Percentiles rank a stretch among this genome's conserved stretches.
phyloP scores from a whole-genome alignment of 2,113 vertebrate species.

The Actenoides hombroni region DNA sequence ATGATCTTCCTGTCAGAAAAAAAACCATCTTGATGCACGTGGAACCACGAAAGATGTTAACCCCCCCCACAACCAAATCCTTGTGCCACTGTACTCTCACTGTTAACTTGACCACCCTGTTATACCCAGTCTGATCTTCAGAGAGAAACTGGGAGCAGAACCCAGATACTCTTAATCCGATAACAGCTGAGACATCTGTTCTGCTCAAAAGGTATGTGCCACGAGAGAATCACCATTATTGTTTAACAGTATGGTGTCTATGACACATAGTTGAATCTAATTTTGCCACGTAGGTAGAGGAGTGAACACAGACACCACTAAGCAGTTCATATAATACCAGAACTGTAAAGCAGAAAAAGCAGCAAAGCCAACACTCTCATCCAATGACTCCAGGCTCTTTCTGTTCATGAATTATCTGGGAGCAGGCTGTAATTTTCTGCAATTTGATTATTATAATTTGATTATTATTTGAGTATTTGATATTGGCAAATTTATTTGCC shows the following conservation, averaged over 20 bases:
- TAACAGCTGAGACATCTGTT: not conserved
- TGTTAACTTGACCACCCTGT: not conserved
- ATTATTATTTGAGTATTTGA: not conserved
- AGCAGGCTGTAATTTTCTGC: not conserved
- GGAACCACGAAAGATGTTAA: not conserved
- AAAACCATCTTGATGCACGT: not conserved
- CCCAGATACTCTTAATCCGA: not conserved
- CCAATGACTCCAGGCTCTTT: not conserved
- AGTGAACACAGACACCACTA: not conserved
- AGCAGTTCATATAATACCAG: not conserved
- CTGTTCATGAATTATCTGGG: not conserved
- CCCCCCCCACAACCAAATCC: not conserved
- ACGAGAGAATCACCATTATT: not conserved
- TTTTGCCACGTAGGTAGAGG: constrained; percentile 15
- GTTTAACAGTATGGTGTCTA: not conserved
- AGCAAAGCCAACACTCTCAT: not conserved
- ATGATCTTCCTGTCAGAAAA: not conserved
- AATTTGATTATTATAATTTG: not conserved
- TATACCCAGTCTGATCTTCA: not conserved
- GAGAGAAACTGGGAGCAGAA: not conserved
- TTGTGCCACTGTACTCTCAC: not conserved
- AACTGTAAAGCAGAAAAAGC: constrained; percentile 2
- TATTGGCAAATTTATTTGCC: not conserved
- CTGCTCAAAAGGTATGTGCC: not conserved
- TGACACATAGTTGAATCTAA: constrained; percentile 31